phyloP scores from a whole-genome alignment of 2,888 invertebrate genomes.

The Melinopterus prodromus region DNA sequence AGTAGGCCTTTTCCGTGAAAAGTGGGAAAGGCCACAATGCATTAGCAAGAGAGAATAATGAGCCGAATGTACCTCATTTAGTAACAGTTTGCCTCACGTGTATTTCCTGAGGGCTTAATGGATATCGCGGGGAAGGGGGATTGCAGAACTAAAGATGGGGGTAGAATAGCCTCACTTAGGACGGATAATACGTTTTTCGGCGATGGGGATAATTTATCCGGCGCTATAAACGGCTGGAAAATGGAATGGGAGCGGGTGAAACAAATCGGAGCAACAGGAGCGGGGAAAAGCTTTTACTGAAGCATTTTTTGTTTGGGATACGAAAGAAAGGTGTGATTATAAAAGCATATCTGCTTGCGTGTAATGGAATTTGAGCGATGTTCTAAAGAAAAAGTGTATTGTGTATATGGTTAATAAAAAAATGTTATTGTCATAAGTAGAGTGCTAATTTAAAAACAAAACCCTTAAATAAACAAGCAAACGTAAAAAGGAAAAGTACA shows the following conservation, averaged over 20 bases:
- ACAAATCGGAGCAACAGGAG: background rate
- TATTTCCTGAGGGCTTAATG: background rate
- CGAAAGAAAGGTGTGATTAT: background rate
- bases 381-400: too few relatives aligned
- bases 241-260: background rate
- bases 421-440: too few relatives aligned
- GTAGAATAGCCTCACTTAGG: constrained; percentile 4
- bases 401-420: too few relatives aligned
- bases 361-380: too few relatives aligned
- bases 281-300: background rate
- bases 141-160: background rate
- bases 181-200: constrained; percentile 1
- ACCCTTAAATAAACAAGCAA: too few relatives aligned
- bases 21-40: background rate
- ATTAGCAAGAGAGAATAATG: background rate
- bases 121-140: background rate
- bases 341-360: too few relatives aligned
- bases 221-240: background rate
- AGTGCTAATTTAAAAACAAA: too few relatives aligned
- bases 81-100: background rate
- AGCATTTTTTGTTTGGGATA: background rate
- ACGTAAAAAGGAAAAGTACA: too few relatives aligned
- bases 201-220: background rate
- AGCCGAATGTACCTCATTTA: background rate
- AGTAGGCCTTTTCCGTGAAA: background rate